Evolutionary conservation across 1,140 invertebrate species (phyloP), one percentile per base, ranked within the genome.

Genomic region (Drosophila albomicans): DNA sequence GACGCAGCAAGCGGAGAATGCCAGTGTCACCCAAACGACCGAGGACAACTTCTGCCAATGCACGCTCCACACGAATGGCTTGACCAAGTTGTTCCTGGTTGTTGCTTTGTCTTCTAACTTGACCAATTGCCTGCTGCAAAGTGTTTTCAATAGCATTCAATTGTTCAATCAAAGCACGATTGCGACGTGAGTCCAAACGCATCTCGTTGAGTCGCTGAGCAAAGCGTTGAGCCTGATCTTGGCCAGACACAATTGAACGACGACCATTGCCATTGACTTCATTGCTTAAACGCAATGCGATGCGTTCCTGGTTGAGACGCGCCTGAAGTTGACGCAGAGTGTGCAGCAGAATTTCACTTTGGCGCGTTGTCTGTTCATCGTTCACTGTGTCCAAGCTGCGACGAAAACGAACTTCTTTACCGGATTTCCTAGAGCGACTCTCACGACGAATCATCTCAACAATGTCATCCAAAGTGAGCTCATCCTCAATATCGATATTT

Each of bases 261-360:
- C 66, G 66, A 75, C 71, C 2, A 71, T 30, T 15, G 38, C 20
- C 20, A 25, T 25, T 25, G 43, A 28, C 43, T 67, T 57, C 5
- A 46, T 32, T 1, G 1, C 5, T 25, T 20, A 65, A 38, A 0
- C 74, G 66, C 15, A 75, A 30, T 7, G 86, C 48, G 3, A 86
- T 77, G 49, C 56, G 69, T 43, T 89, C 85, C 57, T 86, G 85
- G 64, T 90, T 89, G 4, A 90, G 48, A n/a, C 86, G 85, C 0
- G 86, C 85, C 59, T 90, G 41, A 59, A 89, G 54, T 43, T 89
- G 85, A 16, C 82, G 86, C 0, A 90, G 54, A 38, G 56, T 90
- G 4, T 90, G 86, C 56, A 85, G 8, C 0, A 86, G n/a, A 4
- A 85, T 59, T 54, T 90, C 85, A 30, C 74, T 59, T 16, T 68